Percentiles rank a stretch among this genome's conserved stretches.
These are phyloP conservation scores for Sebastiscus tertius DNA, from an alignment of 2,797 vertebrate genomes.

Conservation along the genomic window DNA sequence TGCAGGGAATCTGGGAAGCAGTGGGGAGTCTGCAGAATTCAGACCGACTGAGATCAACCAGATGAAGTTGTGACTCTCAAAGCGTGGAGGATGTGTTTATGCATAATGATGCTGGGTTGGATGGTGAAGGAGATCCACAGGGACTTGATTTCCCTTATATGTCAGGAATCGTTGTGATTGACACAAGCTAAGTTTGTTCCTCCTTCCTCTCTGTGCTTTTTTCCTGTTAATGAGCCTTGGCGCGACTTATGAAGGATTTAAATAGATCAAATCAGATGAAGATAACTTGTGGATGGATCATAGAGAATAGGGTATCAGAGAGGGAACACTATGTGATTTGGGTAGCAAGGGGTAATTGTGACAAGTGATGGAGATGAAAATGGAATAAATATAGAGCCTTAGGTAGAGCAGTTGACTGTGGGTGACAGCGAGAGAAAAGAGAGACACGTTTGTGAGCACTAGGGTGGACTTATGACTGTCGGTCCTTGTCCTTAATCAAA, in stretches of 20 bases:
- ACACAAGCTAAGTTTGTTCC: slow-evolving; percentile 56
- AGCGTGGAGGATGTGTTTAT: slow-evolving; percentile 48
- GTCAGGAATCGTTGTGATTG: slow-evolving; percentile 66
- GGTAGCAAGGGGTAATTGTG: slow-evolving; percentile 40
- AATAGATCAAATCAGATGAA: slow-evolving; percentile 68
- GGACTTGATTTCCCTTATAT: slow-evolving; percentile 48
- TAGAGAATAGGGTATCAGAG: slow-evolving; percentile 55
- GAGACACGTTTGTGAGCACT: neutral
- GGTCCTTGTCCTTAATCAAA: slow-evolving; percentile 16
- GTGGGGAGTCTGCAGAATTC: slow-evolving; percentile 48
- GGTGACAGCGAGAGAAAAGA: neutral
- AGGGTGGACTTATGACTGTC: slow-evolving; percentile 6
- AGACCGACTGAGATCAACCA: slow-evolving; percentile 39
- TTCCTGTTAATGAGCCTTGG: slow-evolving; percentile 62
- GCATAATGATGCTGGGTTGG: slow-evolving; percentile 52
- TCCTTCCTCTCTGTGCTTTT: slow-evolving; percentile 30
- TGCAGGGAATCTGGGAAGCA: slow-evolving; percentile 30
- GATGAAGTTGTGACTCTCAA: slow-evolving; percentile 50
- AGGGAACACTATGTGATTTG: slow-evolving; percentile 46
- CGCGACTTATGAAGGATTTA: slow-evolving; percentile 58
- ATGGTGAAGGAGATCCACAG: slow-evolving; percentile 35
- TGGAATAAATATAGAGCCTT: slow-evolving; percentile 27
- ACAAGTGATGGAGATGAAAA: slow-evolving; percentile 30
- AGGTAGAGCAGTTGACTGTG: neutral
- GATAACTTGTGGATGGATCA: slow-evolving; percentile 56